Evolutionary conservation across 1,140 invertebrate species (phyloP).

Genomic region (Lethrus apterus): DNA sequence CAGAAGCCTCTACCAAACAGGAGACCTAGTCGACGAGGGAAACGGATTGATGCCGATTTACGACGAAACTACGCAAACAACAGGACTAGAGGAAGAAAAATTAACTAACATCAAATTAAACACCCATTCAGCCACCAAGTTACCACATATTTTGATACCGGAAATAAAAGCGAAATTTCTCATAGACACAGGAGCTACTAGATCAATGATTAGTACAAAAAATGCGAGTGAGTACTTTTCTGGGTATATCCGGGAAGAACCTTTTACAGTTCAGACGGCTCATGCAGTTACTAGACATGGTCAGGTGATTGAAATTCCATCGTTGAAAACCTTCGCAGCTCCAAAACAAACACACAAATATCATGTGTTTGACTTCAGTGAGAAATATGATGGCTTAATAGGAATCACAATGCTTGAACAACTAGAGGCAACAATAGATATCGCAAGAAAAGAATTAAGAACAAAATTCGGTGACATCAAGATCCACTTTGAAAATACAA

Average conservation of each 20-base stretch:
- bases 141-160: constrained; percentile 5
- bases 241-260: neutral
- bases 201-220: constrained; percentile 2
- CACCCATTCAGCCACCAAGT: neutral
- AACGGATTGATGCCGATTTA: no score
- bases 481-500: neutral
- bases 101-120: neutral
- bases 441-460: neutral
- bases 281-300: neutral
- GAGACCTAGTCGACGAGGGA: no score
- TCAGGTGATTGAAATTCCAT: constrained; percentile 1
- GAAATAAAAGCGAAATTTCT: constrained; percentile 6
- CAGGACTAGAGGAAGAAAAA: neutral
- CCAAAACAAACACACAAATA: neutral
- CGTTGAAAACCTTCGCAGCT: constrained; percentile 4
- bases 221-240: constrained; percentile 4
- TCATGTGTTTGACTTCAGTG: constrained; percentile 2
- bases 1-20: no score
- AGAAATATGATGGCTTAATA: neutral
- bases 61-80: no score
- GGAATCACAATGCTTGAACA: neutral
- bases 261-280: constrained; percentile 4
- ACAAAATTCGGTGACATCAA: constrained; percentile 6
- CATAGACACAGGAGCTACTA: constrained; percentile 1
- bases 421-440: constrained; percentile 1